A percentile compares a stretch with the other conserved stretches of the same genome.
Conservation (phyloP, 2,888 invertebrate species). For the Podabrus alpinus region DNA sequence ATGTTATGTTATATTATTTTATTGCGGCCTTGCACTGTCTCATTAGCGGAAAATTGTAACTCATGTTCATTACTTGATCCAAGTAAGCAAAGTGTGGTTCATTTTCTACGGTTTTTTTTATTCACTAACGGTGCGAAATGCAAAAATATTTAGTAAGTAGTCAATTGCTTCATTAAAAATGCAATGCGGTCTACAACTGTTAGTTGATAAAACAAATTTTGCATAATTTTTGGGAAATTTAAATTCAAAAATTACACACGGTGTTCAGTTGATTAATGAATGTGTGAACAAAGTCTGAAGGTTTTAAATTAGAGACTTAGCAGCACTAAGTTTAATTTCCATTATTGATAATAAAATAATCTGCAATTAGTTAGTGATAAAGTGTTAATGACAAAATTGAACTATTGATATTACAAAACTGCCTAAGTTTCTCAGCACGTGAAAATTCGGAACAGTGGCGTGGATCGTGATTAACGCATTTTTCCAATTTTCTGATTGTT, state of each 20-base stretch:
- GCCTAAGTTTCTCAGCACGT: background rate
- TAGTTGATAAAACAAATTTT: background rate
- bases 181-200: too few relatives aligned
- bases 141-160: background rate
- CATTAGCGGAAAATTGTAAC: background rate
- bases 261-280: background rate
- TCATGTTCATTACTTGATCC: background rate
- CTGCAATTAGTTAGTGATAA: background rate
- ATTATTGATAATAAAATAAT: background rate
- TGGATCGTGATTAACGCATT: background rate
- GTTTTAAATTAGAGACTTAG: background rate
- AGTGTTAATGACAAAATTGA: background rate
- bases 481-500: too few relatives aligned
- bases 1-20: background rate
- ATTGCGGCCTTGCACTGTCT: background rate
- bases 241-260: background rate
- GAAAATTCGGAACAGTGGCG: background rate
- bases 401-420: background rate
- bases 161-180: too few relatives aligned
- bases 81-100: background rate
- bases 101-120: background rate
- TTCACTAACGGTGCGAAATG: background rate
- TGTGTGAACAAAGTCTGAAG: background rate
- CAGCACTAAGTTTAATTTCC: too few relatives aligned
- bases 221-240: background rate